Evolutionary conservation across 2,797 vertebrate species (phyloP).

Genomic region (Pangasius krempfi): DNA sequence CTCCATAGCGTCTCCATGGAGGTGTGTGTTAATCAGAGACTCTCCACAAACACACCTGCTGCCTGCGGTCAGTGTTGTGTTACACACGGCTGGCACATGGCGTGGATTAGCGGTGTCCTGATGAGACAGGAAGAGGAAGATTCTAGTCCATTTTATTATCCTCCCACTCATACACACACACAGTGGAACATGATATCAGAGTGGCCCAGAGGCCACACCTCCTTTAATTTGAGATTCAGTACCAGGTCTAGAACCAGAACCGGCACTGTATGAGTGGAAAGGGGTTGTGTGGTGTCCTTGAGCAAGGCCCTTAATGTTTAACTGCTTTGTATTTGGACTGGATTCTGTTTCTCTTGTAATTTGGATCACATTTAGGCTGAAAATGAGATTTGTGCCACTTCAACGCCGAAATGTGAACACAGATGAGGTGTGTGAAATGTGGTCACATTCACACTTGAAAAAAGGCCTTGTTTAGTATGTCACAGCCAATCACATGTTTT

Average conservation of each 20-base stretch:
- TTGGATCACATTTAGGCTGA: not conserved
- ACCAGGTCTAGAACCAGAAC: not conserved
- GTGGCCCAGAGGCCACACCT: not conserved
- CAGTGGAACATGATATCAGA: not conserved
- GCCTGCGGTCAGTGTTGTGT: constrained; percentile 26
- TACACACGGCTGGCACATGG: constrained; percentile 19
- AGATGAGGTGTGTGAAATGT: constrained; percentile 1
- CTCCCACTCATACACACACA: not conserved
- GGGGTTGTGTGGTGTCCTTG: not conserved
- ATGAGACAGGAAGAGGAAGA: constrained; percentile 34
- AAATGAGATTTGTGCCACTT: not conserved
- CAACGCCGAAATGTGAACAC: not conserved
- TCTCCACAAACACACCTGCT: constrained; percentile 36
- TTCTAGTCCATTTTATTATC: constrained; percentile 23
- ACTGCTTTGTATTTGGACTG: not conserved
- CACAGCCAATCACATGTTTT: constrained; percentile 7
- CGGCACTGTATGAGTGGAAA: not conserved
- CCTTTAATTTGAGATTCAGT: not conserved
- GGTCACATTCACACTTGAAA: not conserved
- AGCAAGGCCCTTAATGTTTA: not conserved
- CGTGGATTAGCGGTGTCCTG: constrained; percentile 27
- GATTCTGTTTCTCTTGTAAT: not conserved
- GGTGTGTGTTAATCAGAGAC: constrained; percentile 26
- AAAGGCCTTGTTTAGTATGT: not conserved
- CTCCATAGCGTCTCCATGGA: constrained; percentile 16